Base-by-base conservation (phyloP, 2,888 invertebrate genomes). In the Clitarchus hookeri region DNA sequence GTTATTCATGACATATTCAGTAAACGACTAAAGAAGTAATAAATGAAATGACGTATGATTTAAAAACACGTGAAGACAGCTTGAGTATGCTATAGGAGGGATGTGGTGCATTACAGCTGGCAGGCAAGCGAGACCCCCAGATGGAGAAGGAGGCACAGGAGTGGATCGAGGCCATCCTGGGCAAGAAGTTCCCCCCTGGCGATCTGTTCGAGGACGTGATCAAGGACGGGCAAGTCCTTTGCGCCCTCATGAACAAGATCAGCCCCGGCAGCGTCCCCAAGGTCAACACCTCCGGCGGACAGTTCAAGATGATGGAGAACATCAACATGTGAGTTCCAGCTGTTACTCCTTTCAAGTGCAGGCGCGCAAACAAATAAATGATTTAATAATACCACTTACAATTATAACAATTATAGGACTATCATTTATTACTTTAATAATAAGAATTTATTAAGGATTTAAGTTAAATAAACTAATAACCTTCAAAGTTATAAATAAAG, bases 271-370 rank as follows among this genome's bases (percentile, higher is more conserved):
- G 97, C 88, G 93, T 99, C 88, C 91, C 95, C 91, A 99, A 98
- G 92, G 96, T 99, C 93, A 98, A 99, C 94, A 95, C 95, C 89
- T 95, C 95, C 84, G 98, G 98, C 89, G 98, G 98, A 91, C 98
- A 98, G 91, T 99, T 99, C 95, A 99, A 99, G 91, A 96, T 99
- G 96, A 99, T 99, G 99, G 99, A 99, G 92, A 99, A 99, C 94
- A 98, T 99, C 92, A 98, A 97, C 93, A 94, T 95, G 96, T 98
- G 91, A 94, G 95, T 93, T 53, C 78, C 13, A 85, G 13, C 0
- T 19, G 53, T 84, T n/a, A 16, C 53, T 13, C n/a, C 53, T 84
- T 23, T 8, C 48, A 13, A 11, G 48, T 11, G 48, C 13, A 53
- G 19, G 53, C 12, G 8, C 53, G 53, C 36, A n/a, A n/a, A n/a